A percentile compares a stretch with the other conserved stretches of the same genome.
Conservation (phyloP, 2,113 vertebrate genomes). For the Ascaphus truei region DNA sequence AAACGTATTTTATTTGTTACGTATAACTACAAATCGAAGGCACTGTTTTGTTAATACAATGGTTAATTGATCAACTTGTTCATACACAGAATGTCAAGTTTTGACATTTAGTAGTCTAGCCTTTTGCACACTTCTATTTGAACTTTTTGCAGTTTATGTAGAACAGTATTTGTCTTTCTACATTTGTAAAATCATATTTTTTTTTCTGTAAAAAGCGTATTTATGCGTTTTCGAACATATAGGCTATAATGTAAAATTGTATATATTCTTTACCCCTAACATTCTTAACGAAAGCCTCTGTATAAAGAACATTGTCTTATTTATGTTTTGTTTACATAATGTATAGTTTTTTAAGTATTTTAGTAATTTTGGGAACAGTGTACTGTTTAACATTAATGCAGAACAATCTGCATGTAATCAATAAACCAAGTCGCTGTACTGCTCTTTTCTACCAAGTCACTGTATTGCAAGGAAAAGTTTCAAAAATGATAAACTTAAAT, state of each 20-base stretch:
- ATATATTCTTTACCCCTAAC: conserved; percentile 64
- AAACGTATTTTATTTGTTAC: conserved; percentile 41
- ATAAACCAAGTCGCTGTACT: conserved; percentile 73
- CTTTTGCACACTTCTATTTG: conserved; percentile 61
- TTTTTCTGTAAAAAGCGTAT: conserved; percentile 59
- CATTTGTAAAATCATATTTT: conserved; percentile 61
- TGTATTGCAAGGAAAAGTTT: too few relatives aligned
- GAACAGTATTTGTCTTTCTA: conserved; percentile 42
- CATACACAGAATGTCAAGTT: conserved; percentile 42
- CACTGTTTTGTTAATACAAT: conserved; percentile 45
- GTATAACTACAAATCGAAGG: conserved; percentile 43
- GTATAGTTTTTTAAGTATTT: conserved; percentile 89
- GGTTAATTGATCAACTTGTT: conserved; percentile 40
- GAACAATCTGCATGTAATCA: conserved; percentile 79
- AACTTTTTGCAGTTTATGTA: conserved; percentile 55
- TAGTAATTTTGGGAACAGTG: conserved; percentile 84
- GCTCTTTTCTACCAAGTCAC: conserved; percentile 54
- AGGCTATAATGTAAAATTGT: conserved; percentile 62
- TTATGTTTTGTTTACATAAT: conserved; percentile 91
- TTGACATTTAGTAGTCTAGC: conserved; percentile 51
- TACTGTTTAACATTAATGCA: conserved; percentile 79
- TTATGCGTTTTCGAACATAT: conserved; percentile 68
- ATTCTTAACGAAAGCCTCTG: conserved; percentile 67
- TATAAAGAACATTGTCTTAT: conserved; percentile 80
- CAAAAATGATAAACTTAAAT: too few relatives aligned